Percentiles rank a stretch among this genome's conserved stretches.
Evolutionary conservation across 2,797 vertebrate genomes (phyloP).

Genomic region (Selene dorsalis): DNA sequence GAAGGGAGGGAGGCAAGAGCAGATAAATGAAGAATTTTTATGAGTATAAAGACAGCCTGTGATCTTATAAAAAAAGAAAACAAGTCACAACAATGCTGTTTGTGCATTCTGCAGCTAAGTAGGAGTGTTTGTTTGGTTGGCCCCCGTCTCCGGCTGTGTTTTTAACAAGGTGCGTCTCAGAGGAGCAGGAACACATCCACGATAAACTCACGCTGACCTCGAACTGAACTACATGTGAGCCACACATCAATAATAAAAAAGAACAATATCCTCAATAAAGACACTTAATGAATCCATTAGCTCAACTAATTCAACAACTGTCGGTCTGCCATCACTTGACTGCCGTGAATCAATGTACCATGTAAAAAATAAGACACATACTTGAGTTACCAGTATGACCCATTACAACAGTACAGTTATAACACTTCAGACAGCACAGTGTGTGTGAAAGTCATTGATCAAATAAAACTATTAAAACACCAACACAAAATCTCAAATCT

Average conservation of each 20-base stretch:
- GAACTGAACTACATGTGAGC: constrained; percentile 39
- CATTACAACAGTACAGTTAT: neutral
- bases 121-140: constrained; percentile 39
- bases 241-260: constrained; percentile 8
- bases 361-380: neutral
- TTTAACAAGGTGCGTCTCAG: constrained; percentile 46
- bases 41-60: constrained; percentile 45
- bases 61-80: constrained; percentile 37
- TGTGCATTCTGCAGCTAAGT: constrained; percentile 56
- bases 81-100: constrained; percentile 68
- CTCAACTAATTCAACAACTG: neutral
- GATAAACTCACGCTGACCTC: constrained; percentile 50
- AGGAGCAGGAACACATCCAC: constrained; percentile 37
- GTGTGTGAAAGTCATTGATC: neutral
- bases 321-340: neutral
- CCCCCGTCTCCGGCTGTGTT: constrained; percentile 34
- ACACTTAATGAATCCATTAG: neutral
- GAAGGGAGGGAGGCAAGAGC: constrained; percentile 2
- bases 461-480: too few species aligned
- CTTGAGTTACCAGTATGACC: neutral
- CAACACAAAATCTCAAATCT: too few species aligned
- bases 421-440: neutral
- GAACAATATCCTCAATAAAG: constrained; percentile 13
- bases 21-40: constrained; percentile 57
- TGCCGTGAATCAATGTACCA: neutral